Evolutionary conservation across 2,888 invertebrate genomes (phyloP).

Genomic region (Eremobia ochroleuca): DNA sequence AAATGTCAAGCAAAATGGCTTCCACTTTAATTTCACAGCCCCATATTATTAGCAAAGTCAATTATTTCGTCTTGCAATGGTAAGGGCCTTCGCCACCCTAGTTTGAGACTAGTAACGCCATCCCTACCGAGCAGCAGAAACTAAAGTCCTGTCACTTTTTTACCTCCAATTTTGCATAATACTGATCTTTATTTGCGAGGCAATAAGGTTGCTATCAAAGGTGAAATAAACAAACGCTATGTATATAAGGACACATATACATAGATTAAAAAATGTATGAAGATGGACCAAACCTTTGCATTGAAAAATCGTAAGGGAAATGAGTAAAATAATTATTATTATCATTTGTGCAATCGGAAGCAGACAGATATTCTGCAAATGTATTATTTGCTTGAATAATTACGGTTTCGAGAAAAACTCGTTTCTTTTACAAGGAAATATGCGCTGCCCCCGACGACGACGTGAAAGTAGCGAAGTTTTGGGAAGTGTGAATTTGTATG

Average conservation of each 20-base stretch:
- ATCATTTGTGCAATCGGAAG: not conserved
- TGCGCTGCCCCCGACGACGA: no score
- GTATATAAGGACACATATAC: not conserved
- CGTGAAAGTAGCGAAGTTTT: not conserved
- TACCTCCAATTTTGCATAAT: not conserved
- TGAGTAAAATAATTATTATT: not conserved
- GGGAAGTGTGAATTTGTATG: not conserved
- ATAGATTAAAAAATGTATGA: conserved; percentile 22
- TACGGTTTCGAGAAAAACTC: not conserved
- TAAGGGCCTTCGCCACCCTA: not conserved
- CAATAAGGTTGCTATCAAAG: conserved; percentile 16
- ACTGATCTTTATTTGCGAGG: not conserved
- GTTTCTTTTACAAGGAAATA: conserved; percentile 7
- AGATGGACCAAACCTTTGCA: conserved; percentile 11
- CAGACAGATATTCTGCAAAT: not conserved
- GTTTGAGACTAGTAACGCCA: conserved; percentile 6
- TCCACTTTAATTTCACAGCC: not conserved
- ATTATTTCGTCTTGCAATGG: not conserved
- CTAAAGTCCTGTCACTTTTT: no score
- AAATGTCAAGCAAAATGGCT: conserved; percentile 2
- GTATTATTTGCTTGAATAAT: not conserved
- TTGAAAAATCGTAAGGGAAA: not conserved
- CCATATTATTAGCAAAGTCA: not conserved
- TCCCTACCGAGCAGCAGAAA: not conserved
- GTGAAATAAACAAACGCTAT: not conserved